Base-by-base conservation (phyloP, 2,113 vertebrate species). In the Archilochus colubris region DNA sequence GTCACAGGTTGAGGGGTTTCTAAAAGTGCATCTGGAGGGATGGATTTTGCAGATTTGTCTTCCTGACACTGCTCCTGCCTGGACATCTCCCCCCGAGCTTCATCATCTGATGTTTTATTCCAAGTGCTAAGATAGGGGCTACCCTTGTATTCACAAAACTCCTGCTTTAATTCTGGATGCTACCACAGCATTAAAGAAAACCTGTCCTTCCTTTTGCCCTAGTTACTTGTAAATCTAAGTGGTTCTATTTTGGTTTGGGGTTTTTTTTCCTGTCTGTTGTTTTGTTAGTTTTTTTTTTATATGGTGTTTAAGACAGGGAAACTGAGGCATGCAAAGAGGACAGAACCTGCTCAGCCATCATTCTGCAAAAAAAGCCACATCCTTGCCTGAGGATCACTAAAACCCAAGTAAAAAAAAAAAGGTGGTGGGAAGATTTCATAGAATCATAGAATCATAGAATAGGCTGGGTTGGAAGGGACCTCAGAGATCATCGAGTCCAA, bases 21-120 rank as follows among this genome's bases (percentile, higher is more conserved):
- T 8, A 2, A 33, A 62, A 31, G 12, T 3, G 9, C 6, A 1
- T 7, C 33, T 61, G 19, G 21, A 40, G 43, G 28, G 55, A 40
- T 0, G 7, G 21, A 19, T 19, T 36, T 25, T 2, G 7, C 43
- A 50, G 28, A 25, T 55, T 63, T 18, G 38, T 44, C n/a, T 59
- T 14, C 15, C 46, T 1, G 1, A 24, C 50, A 10, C n/a, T 24
- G 31, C 7, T 2, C 3, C 30, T 44, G 50, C 31, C 46, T 54
- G 18, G 0, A 13, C 5, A 0, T 27, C 30, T 59, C 28, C 36
- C 36, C 20, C 1, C 1, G 6, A 9, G 25, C 69, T 51, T 57
- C 38, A 7, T 38, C 13, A 1, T 10, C n/a, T 54, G 23, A 51
- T 87, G 51, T 59, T 64, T 50, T 40, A 23, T 38, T 78, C 30